Percentiles rank a stretch among this genome's conserved stretches.
These are phyloP conservation scores for Alces alces DNA, from an alignment of 2,113 vertebrate species.

Conservation along the genomic window DNA sequence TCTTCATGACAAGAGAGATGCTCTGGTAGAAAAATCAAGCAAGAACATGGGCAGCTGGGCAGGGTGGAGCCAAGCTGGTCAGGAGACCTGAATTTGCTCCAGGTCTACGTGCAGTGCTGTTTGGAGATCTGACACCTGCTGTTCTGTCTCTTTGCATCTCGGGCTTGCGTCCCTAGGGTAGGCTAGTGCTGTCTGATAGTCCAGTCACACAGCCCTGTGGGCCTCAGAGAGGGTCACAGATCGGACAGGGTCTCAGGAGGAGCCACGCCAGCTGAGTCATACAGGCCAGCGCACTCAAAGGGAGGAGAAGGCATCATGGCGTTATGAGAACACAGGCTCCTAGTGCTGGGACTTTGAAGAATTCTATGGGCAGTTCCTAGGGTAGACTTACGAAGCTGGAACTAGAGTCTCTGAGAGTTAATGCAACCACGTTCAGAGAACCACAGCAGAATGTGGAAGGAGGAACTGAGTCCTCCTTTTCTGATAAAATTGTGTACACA, in stretches of 20 bases:
- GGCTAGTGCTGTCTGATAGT: background rate
- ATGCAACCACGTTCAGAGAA: background rate
- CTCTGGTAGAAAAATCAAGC: background rate
- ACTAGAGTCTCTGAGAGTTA: background rate
- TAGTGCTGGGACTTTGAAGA: background rate
- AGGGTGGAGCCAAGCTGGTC: no score
- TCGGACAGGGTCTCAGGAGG: background rate
- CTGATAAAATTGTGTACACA: background rate
- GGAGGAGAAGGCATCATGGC: accelerated
- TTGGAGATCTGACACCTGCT: background rate
- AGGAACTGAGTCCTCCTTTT: background rate
- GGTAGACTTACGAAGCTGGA: background rate
- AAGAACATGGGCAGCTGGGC: no score
- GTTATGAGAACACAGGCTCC: background rate
- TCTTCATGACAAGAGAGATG: background rate
- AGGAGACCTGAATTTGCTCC: background rate
- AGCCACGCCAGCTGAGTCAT: background rate
- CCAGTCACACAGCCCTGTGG: background rate
- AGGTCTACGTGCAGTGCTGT: background rate
- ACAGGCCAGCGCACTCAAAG: background rate
- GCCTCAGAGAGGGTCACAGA: background rate
- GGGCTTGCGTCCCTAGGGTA: background rate
- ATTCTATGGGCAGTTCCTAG: background rate
- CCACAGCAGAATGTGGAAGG: background rate
- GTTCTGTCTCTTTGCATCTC: background rate